Conservation (phyloP, 2,797 vertebrate species). For the Cyprinodon diabolis region DNA sequence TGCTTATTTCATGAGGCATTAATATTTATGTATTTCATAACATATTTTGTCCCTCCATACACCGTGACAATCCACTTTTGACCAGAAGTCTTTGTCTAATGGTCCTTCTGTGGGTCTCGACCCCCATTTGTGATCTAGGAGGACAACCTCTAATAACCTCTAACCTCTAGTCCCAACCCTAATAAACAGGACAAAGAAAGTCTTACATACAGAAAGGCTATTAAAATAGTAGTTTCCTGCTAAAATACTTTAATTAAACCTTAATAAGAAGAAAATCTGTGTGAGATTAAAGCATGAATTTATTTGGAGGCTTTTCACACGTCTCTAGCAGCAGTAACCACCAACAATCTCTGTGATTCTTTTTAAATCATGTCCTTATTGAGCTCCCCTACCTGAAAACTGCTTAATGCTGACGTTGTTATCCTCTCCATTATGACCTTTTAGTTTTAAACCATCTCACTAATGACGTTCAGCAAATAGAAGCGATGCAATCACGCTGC, state of each 20-base stretch:
- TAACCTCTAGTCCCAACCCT: neutral
- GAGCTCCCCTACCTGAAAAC: conserved; percentile 32
- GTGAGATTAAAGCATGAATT: neutral
- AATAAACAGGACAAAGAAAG: neutral
- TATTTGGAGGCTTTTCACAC: neutral
- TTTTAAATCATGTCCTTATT: conserved; percentile 19
- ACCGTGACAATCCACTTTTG: no score
- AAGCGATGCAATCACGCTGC: conserved; percentile 23
- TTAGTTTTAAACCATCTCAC: conserved; percentile 30
- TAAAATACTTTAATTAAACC: neutral
- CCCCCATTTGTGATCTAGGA: no score
- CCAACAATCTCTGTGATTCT: neutral
- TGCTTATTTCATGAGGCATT: no score
- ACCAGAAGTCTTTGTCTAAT: no score
- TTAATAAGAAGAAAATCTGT: no score
- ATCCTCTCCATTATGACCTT: conserved; percentile 30
- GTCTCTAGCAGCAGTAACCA: neutral
- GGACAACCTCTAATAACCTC: no score
- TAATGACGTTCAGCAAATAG: conserved; percentile 40
- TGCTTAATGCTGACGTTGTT: conserved; percentile 41
- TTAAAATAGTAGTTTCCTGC: neutral
- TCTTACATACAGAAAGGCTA: neutral
- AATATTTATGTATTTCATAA: no score
- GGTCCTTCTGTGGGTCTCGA: no score
- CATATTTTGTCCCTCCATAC: no score